Conservation (phyloP, 1,140 invertebrate species). For the Chrysomallon squamiferum region DNA sequence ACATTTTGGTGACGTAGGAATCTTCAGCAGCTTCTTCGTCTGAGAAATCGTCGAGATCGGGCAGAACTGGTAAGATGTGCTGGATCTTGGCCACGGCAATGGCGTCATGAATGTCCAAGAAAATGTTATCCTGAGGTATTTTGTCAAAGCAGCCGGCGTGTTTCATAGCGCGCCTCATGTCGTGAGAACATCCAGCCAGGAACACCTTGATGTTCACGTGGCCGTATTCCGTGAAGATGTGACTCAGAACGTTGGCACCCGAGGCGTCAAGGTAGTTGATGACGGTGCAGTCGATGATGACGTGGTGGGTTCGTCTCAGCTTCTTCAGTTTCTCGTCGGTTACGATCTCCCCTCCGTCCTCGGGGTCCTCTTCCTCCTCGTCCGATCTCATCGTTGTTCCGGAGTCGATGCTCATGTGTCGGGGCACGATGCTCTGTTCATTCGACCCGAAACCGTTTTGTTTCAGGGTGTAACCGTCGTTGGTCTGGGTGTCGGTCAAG, state of each 20-base stretch:
- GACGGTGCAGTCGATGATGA: slow-evolving; percentile 61
- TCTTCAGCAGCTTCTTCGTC: slow-evolving; percentile 54
- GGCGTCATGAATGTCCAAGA: slow-evolving; percentile 49
- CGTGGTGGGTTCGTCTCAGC: slow-evolving; percentile 52
- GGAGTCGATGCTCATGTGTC: slow-evolving; percentile 10
- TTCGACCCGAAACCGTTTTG: slow-evolving; percentile 6
- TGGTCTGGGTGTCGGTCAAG: slow-evolving; percentile 21
- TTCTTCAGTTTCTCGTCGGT: slow-evolving; percentile 45
- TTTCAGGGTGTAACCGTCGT: slow-evolving; percentile 5
- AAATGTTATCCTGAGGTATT: slow-evolving; percentile 45
- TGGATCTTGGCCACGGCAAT: slow-evolving; percentile 43
- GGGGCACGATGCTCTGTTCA: neutral
- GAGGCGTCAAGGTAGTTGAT: slow-evolving; percentile 64
- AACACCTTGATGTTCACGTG: slow-evolving; percentile 54
- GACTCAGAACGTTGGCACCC: slow-evolving; percentile 59
- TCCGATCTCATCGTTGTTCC: slow-evolving; percentile 31
- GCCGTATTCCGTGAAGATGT: slow-evolving; percentile 52
- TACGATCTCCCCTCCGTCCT: slow-evolving; percentile 46
- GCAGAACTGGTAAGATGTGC: slow-evolving; percentile 25
- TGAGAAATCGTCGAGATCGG: slow-evolving; percentile 45
- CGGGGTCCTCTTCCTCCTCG: slow-evolving; percentile 48
- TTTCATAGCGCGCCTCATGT: slow-evolving; percentile 44
- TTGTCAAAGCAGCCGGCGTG: slow-evolving; percentile 47
- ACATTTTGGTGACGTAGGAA: slow-evolving; percentile 52
- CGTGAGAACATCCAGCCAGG: slow-evolving; percentile 40